Conservation (phyloP, 2,888 invertebrate species). For the Andrena flavipes region DNA sequence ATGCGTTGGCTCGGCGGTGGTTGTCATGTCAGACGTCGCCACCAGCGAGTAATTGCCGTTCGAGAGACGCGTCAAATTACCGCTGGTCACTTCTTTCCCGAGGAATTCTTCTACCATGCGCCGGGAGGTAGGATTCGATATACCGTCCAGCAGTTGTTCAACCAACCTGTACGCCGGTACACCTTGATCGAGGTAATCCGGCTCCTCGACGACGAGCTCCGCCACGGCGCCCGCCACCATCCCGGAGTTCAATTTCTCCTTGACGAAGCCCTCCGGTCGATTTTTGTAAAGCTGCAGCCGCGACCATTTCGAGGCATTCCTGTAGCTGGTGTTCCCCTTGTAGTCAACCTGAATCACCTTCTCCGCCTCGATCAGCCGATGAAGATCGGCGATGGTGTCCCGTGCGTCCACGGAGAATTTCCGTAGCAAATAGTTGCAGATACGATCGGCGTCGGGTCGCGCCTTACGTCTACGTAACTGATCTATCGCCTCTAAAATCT, state of each 20-base stretch:
- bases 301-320: conserved; percentile 92
- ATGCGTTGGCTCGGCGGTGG: conserved; percentile 66
- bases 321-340: conserved; percentile 94
- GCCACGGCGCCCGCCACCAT: conserved; percentile 90
- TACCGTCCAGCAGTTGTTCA: conserved; percentile 86
- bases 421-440: conserved; percentile 92
- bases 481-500: conserved; percentile 94
- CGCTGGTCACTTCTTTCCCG: conserved; percentile 89
- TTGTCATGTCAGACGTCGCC: conserved; percentile 84
- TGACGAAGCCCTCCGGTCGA: conserved; percentile 86
- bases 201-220: conserved; percentile 90
- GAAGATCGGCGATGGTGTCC: conserved; percentile 90
- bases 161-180: conserved; percentile 90
- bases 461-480: conserved; percentile 93
- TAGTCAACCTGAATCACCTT: conserved; percentile 93
- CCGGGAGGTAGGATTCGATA: conserved; percentile 88
- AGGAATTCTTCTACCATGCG: conserved; percentile 88
- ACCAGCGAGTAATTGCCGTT: conserved; percentile 90
- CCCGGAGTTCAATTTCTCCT: conserved; percentile 83
- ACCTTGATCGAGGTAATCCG: conserved; percentile 90
- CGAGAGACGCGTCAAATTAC: conserved; percentile 88
- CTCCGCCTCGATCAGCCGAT: conserved; percentile 90
- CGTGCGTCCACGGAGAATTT: conserved; percentile 90
- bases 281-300: conserved; percentile 83
- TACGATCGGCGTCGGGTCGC: conserved; percentile 92